A percentile compares a stretch with the other conserved stretches of the same genome.
Evolutionary conservation across 2,797 vertebrate genomes (phyloP).

Genomic region (Bufotes viridis): DNA sequence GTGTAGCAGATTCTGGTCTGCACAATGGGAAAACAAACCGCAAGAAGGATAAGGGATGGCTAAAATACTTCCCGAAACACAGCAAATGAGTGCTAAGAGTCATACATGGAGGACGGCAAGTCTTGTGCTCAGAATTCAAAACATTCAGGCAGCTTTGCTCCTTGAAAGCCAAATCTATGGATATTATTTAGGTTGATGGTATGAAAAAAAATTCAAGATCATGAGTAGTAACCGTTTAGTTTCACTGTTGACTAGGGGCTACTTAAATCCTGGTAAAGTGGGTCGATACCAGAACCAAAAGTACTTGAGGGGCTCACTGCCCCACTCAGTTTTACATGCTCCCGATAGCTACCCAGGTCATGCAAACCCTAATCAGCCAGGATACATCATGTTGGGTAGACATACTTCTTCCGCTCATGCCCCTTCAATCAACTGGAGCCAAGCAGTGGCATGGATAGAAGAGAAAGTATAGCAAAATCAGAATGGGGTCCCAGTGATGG

Average conservation of each 20-base stretch:
- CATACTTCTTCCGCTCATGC: background rate
- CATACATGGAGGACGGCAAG: background rate
- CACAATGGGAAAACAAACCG: slow-evolving; percentile 39
- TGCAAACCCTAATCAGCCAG: background rate
- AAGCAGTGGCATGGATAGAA: background rate
- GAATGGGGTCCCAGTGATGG: background rate
- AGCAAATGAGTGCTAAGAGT: background rate
- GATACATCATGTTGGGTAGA: background rate
- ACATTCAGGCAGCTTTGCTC: background rate
- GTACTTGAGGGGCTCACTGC: background rate
- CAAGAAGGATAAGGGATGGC: background rate
- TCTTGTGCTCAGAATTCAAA: background rate
- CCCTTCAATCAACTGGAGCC: background rate
- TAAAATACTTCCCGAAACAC: slow-evolving; percentile 19
- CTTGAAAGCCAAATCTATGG: background rate
- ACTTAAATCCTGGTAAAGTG: background rate
- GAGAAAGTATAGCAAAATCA: background rate
- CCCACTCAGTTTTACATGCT: background rate
- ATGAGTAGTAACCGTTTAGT: background rate
- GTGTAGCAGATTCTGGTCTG: slow-evolving; percentile 18
- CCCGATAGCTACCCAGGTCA: background rate
- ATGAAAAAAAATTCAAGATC: background rate
- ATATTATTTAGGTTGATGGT: background rate
- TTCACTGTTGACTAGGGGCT: background rate
- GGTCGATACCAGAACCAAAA: background rate